These are phyloP conservation scores for Sylvilagus bachmani DNA, from an alignment of 2,113 vertebrate genomes.

Conservation along the genomic window DNA sequence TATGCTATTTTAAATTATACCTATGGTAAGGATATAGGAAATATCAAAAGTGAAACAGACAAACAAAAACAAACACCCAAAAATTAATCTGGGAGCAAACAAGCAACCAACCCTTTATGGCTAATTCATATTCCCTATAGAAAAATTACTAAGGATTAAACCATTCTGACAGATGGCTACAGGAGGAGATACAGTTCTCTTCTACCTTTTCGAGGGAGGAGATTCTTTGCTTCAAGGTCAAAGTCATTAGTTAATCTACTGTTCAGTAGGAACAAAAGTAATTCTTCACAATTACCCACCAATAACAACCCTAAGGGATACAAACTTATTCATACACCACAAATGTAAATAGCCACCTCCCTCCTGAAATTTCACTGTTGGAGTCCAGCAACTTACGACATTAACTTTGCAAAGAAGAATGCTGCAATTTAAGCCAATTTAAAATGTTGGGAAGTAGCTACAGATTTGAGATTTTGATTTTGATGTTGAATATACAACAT, in stretches of 20 bases:
- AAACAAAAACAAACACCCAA: neutral
- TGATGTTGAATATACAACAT: conserved; percentile 35
- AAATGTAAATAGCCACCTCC: neutral
- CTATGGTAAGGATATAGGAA: neutral
- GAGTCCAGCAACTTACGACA: neutral
- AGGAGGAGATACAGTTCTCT: neutral
- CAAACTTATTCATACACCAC: neutral
- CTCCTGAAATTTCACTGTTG: neutral
- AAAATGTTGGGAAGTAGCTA: neutral
- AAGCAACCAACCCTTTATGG: neutral
- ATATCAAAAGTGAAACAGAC: neutral
- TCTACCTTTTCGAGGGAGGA: neutral
- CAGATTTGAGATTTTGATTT: conserved; percentile 16
- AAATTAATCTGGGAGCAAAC: neutral
- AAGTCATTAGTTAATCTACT: neutral
- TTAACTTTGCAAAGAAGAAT: neutral
- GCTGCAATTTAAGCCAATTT: neutral
- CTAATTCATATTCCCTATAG: neutral
- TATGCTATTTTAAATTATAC: neutral
- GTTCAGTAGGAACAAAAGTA: neutral
- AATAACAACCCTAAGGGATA: neutral
- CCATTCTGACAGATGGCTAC: neutral
- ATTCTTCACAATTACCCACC: neutral
- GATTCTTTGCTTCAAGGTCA: neutral
- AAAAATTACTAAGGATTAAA: neutral